Base-by-base conservation (phyloP, 2,113 vertebrate species). In the Cinclus mexicanus region DNA sequence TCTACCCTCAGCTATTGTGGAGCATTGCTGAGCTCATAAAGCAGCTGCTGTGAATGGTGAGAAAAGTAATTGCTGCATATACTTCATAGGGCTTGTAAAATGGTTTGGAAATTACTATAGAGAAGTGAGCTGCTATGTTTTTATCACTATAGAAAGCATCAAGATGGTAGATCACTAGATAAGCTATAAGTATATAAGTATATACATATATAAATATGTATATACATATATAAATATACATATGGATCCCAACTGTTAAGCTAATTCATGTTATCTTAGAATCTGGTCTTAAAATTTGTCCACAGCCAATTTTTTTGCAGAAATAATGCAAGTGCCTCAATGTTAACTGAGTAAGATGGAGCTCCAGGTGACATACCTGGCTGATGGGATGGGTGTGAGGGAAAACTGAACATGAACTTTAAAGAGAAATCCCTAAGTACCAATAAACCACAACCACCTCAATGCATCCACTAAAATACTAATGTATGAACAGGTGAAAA, bases 31-130 rank as follows among this genome's bases (percentile, higher is more conserved):
- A 88, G 55, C 82, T 95, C 75, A 93, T 91, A 96, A 95, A 93
- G 44, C 44, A 92, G 92, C 90, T 94, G 82, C 94, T 94, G 82
- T 70, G 87, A 96, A 55, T 92, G n/a, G 89, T 90, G 60, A 59
- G 83, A 84, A 92, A 83, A 89, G 89, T 93, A 91, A 92, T 96
- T 95, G 95, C 68, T 83, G 82, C 59, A 56, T 93, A 55, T 83
- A 94, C 90, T 95, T 93, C 87, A 80, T 74, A 95, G 2, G 1
- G 87, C 56, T 96, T 93, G 68, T 86, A 95, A 92, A 95, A 90
- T 86, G 35, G 52, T 94, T 86, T 88, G 50, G 79, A 95, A 90
- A 95, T 85, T 86, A 83, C 63, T 83, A 15, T 47, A 55, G 52
- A 70, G 42, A 94, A 80, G 68, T 70, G 82, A 86, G 49, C 71